Conservation (phyloP, 2,797 vertebrate species). For the Enteromius paludinosus region DNA sequence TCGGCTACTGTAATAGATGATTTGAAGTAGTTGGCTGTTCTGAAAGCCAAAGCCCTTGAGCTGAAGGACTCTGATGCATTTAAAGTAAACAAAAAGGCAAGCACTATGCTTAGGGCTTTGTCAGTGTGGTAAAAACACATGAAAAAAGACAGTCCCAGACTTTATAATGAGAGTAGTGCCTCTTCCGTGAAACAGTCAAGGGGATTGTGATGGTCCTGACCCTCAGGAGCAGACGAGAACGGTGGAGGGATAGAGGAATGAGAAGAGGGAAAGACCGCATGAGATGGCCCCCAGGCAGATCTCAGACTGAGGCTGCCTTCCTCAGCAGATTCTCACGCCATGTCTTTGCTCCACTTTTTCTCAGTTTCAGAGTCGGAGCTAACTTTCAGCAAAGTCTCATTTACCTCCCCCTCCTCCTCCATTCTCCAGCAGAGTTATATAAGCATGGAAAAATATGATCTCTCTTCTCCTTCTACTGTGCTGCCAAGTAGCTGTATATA, state of each 20-base stretch:
- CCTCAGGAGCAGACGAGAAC: constrained; percentile 42
- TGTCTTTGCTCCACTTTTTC: constrained; percentile 60
- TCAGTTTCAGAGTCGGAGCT: constrained; percentile 47
- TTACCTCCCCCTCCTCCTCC: constrained; percentile 53
- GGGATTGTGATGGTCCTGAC: constrained; percentile 48
- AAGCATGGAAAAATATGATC: constrained; percentile 47
- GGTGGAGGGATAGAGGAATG: constrained; percentile 21
- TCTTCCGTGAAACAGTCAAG: constrained; percentile 43
- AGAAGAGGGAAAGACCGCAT: constrained; percentile 37
- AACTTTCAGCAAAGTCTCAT: constrained; percentile 53
- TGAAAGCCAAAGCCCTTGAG: constrained; percentile 35
- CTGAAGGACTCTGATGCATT: constrained; percentile 38
- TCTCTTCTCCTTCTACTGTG: constrained; percentile 44
- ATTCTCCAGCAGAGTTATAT: constrained; percentile 53
- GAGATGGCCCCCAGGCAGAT: constrained; percentile 54
- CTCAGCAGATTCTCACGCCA: constrained; percentile 61
- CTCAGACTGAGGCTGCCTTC: constrained; percentile 50
- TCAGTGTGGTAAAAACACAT: constrained; percentile 45
- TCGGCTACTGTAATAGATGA: constrained; percentile 43
- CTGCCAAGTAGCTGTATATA: constrained; percentile 53
- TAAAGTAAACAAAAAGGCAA: constrained; percentile 46
- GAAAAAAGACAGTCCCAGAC: constrained; percentile 39
- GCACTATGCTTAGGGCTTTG: constrained; percentile 47
- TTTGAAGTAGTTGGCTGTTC: constrained; percentile 41
- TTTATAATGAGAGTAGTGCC: constrained; percentile 53